These are phyloP conservation scores for Augiades crinisus DNA, from an alignment of 2,888 invertebrate genomes.

Conservation along the genomic window DNA sequence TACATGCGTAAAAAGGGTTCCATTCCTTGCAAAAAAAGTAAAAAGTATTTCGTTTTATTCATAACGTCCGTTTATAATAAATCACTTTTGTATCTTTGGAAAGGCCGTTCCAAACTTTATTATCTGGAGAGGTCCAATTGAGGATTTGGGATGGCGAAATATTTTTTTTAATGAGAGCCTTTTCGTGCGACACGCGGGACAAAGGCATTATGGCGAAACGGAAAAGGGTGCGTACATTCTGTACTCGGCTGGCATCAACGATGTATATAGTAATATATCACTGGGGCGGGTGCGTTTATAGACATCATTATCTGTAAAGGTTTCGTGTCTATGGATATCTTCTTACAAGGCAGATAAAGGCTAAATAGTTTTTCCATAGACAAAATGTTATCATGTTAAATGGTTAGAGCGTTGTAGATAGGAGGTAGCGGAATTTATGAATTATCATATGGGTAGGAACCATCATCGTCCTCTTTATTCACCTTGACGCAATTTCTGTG, in stretches of 20 bases:
- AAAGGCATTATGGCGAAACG: constrained; percentile 10
- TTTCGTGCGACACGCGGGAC: constrained; percentile 11
- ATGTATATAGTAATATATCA: not conserved
- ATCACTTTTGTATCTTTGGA: constrained; percentile 16
- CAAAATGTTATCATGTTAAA: too few species aligned
- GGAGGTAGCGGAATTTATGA: too few species aligned
- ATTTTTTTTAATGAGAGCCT: constrained; percentile 16
- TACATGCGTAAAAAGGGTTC: not conserved
- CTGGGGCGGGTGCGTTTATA: not conserved
- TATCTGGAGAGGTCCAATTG: constrained; percentile 16
- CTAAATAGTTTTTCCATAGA: too few species aligned
- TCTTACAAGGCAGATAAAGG: too few species aligned
- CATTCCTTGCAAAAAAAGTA: too few species aligned
- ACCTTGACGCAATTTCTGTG: too few species aligned
- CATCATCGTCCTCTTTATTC: too few species aligned
- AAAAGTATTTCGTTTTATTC: not conserved
- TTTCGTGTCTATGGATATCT: too few species aligned
- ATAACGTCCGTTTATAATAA: not conserved
- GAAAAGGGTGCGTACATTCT: constrained; percentile 10
- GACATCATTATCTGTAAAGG: too few species aligned
- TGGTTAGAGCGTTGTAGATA: too few species aligned
- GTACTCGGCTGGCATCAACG: not conserved
- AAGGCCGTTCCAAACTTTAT: constrained; percentile 13
- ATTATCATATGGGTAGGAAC: too few species aligned
- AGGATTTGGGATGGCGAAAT: constrained; percentile 13